A percentile compares a stretch with the other conserved stretches of the same genome.
phyloP scores from a whole-genome alignment of 2,888 invertebrate species.

The Atherix ibis region DNA sequence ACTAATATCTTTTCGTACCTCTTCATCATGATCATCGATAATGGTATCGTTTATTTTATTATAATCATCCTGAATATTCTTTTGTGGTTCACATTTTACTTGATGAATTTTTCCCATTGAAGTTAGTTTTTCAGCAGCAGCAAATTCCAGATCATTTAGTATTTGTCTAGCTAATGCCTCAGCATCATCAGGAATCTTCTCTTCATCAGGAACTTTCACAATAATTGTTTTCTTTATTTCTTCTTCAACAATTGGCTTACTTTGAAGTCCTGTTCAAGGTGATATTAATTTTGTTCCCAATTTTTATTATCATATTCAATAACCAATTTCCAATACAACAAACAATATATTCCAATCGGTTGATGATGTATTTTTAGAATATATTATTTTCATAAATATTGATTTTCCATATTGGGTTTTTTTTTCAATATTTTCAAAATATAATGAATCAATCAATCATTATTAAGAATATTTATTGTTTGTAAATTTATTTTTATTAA shows the following conservation, averaged over 20 bases:
- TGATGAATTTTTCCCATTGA: not conserved
- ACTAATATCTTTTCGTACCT: too few species aligned
- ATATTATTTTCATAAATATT: too few species aligned
- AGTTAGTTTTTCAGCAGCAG: not conserved
- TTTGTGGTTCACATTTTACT: not conserved
- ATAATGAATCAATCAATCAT: too few species aligned
- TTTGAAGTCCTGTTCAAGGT: too few species aligned
- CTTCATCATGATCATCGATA: not conserved
- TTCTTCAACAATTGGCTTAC: too few species aligned
- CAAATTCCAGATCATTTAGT: constrained; percentile 1
- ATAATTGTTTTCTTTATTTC: not conserved
- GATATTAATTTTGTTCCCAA: not conserved
- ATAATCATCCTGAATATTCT: not conserved
- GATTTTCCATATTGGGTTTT: too few species aligned
- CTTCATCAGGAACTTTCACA: constrained; percentile 1
- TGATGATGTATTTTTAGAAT: too few species aligned
- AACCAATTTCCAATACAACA: too few species aligned
- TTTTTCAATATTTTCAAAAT: too few species aligned
- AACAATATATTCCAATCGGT: too few species aligned
- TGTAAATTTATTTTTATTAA: too few species aligned
- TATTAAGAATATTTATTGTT: too few species aligned
- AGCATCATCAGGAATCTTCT: constrained; percentile 6
- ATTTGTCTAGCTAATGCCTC: constrained; percentile 5
- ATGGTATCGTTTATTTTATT: not conserved
- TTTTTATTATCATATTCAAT: not conserved